A percentile compares a stretch with the other conserved stretches of the same genome.
Conservation (phyloP, 2,113 vertebrate species). For the Brienomyrus brachyistius region DNA sequence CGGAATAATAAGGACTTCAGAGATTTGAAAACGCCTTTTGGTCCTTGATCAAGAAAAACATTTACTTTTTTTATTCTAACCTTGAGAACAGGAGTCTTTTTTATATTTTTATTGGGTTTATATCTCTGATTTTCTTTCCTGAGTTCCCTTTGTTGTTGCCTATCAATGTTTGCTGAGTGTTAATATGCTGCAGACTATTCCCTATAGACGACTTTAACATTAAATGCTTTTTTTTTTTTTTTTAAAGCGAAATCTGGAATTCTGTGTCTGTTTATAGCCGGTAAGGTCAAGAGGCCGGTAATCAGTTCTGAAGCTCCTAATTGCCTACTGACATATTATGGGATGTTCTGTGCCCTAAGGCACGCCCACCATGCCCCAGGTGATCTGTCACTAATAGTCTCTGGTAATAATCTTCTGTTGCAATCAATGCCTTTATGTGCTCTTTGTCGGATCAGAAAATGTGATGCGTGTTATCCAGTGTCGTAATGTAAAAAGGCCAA, state of each 20-base stretch:
- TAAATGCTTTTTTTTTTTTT: neutral
- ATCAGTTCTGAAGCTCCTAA: neutral
- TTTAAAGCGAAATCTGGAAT: neutral
- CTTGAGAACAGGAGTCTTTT: neutral
- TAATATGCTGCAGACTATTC: neutral
- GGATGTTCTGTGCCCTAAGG: neutral
- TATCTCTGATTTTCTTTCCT: neutral
- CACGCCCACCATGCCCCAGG: neutral
- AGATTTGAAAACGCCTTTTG: constrained; percentile 8
- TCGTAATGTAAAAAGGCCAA: neutral
- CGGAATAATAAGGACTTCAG: constrained; percentile 18
- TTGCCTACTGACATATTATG: neutral
- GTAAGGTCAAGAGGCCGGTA: neutral
- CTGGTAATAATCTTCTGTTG: neutral
- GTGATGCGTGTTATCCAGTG: neutral
- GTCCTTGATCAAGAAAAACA: neutral
- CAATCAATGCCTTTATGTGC: neutral
- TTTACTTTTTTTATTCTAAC: neutral
- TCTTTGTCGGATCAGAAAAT: neutral
- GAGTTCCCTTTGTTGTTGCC: neutral
- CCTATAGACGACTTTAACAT: neutral
- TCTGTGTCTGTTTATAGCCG: neutral
- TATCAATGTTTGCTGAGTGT: neutral
- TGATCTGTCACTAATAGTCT: neutral
- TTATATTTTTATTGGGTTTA: neutral